A percentile compares a stretch with the other conserved stretches of the same genome.
These are phyloP conservation scores for Harpagus bidentatus DNA, from an alignment of 2,113 vertebrate species.

Conservation along the genomic window DNA sequence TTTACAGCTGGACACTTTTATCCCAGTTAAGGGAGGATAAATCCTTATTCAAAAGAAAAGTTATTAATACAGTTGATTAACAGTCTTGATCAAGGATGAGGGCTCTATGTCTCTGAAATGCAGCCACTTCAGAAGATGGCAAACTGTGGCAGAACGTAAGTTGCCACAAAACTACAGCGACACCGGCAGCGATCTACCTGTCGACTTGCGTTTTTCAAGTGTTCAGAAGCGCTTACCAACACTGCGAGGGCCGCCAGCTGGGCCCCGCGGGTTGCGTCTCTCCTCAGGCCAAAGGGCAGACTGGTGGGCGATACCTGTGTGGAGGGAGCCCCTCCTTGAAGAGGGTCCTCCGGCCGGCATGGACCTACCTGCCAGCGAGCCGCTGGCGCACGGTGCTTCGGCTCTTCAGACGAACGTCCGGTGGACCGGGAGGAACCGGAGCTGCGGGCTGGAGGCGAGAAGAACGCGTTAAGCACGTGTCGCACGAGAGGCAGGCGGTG, in stretches of 20 bases:
- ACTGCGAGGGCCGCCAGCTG: rapidly evolving
- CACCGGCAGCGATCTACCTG: rapidly evolving
- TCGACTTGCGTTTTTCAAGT: rapidly evolving
- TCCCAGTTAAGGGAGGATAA: background rate
- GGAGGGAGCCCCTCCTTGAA: background rate
- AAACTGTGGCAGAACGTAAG: rapidly evolving
- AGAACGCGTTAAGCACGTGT: background rate
- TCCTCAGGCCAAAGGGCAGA: rapidly evolving
- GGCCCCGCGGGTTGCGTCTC: rapidly evolving
- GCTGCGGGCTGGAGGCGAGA: background rate
- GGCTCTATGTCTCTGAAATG: background rate
- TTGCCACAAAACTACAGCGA: background rate
- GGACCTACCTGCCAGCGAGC: background rate
- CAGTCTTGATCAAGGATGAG: background rate
- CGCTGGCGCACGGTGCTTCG: rapidly evolving
- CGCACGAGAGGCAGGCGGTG: rapidly evolving
- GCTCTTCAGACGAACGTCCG: rapidly evolving
- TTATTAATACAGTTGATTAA: background rate
- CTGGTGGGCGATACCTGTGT: rapidly evolving
- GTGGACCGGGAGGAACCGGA: rapidly evolving
- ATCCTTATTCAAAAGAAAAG: background rate
- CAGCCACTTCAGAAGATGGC: rapidly evolving
- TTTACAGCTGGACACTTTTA: background rate
- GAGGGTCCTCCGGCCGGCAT: rapidly evolving
- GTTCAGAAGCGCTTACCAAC: rapidly evolving